Evolutionary conservation across 2,888 invertebrate genomes (phyloP), one percentile per base, ranked within the genome.

Genomic region (Willowsia nigromaculata): DNA sequence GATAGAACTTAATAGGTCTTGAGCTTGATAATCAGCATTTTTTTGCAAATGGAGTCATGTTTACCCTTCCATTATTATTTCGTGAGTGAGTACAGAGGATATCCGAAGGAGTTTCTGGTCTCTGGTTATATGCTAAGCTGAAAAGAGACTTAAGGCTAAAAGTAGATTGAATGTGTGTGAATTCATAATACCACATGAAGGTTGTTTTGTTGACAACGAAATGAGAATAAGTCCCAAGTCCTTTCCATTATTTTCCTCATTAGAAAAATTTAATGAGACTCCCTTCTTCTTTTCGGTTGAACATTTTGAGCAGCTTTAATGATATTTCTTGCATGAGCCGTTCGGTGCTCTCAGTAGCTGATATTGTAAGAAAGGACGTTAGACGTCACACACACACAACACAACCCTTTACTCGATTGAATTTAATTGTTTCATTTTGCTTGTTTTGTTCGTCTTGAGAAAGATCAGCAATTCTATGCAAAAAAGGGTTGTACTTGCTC

Each of bases 371-470:
- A 37, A 22, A 27, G 30, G 30, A 59, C 59, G 59, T 59, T 30
- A 59, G 30, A 27, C 15, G 15, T 59, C 27, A 30, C n/a, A n/a
- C n/a, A n/a, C n/a, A n/a, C n/a, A n/a, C n/a, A n/a, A n/a, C n/a
- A n/a, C 30, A 30, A 13, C 15, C 27, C 47, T 3, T 40, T 59
- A n/a, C 40, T 18, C 82, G 65, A 82, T 43, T 68, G 65, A 82
- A 47, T 59, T 82, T 65, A 65, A 37, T 82, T 82, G 62, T 62
- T 82, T 62, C 43, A 25, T 27, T 59, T 33, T 59, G 9, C 9
- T 43, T 71, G 27, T 1, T 68, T 13, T 7, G 18, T 9, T 40
- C 18, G 2, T 68, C 22, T 47, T 11, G 74, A 47, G 47, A 25
- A 47, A 40, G 1, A 59, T 59, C 27, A 4, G 9, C 13, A 15